Percentiles rank a stretch among this genome's conserved stretches.
These are phyloP conservation scores for Holothuria leucospilota DNA, from an alignment of 53 echinoderm and acorn worm genomes.

Conservation along the genomic window DNA sequence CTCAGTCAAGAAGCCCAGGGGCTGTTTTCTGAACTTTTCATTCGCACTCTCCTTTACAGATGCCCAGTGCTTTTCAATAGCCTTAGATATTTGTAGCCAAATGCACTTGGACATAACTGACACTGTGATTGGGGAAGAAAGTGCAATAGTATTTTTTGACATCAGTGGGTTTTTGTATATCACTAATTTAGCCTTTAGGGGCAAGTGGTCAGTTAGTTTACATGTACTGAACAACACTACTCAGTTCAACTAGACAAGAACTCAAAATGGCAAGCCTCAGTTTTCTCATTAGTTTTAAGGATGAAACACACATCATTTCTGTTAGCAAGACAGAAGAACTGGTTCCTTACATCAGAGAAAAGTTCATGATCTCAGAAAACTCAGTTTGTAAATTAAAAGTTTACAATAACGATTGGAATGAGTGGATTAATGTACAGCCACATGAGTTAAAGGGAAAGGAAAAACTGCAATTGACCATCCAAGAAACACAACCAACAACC, in stretches of 20 bases:
- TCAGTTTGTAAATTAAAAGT: background rate
- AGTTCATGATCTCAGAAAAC: background rate
- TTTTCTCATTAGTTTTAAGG: background rate
- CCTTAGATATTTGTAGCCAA: background rate
- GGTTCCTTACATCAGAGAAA: background rate
- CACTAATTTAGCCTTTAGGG: slow-evolving; percentile 1
- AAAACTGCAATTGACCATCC: too few relatives aligned
- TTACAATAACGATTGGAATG: background rate
- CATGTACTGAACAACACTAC: slow-evolving; percentile 1
- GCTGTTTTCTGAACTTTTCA: background rate
- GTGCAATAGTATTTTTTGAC: slow-evolving; percentile 2
- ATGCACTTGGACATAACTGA: background rate
- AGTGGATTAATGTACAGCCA: too few relatives aligned
- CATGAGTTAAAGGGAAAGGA: too few relatives aligned
- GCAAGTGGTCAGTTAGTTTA: slow-evolving; percentile 6
- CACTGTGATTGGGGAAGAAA: slow-evolving; percentile 7
- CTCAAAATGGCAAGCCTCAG: too few relatives aligned
- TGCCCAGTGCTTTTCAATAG: background rate
- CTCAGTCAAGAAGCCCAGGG: background rate
- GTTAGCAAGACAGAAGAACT: slow-evolving; percentile 2
- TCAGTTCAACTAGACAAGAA: background rate
- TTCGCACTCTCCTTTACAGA: background rate
- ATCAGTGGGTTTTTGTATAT: background rate
- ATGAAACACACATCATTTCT: background rate
- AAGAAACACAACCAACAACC: too few relatives aligned